Percentiles rank a stretch among this genome's conserved stretches.
Evolutionary conservation across 30 jellyfish, hydroid and myxozoan species (phyloP).

Genomic region (Aurelia sp.): DNA sequence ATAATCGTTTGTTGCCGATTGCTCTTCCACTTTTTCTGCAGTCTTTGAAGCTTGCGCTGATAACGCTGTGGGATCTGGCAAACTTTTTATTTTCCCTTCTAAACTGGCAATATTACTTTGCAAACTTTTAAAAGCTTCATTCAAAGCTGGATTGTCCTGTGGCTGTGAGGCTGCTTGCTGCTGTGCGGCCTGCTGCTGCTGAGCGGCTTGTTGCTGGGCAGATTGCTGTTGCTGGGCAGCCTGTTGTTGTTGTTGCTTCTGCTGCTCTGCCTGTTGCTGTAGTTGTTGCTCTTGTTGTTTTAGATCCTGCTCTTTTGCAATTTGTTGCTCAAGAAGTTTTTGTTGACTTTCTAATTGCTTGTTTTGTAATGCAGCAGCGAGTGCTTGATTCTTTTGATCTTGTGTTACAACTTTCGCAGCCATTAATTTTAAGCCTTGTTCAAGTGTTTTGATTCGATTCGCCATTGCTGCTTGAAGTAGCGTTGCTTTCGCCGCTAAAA

Average conservation of each 20-base stretch:
- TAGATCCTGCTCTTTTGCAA: background rate
- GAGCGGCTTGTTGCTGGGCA: conserved; percentile 13
- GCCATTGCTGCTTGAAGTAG: conserved; percentile 40
- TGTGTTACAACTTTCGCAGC: conserved; percentile 59
- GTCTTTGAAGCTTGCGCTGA: conserved; percentile 53
- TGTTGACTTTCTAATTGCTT: conserved; percentile 56
- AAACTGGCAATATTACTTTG: conserved; percentile 68
- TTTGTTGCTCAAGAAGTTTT: conserved; percentile 15
- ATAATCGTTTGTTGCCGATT: conserved; percentile 54
- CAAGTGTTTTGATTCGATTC: conserved; percentile 30
- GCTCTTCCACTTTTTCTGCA: conserved; percentile 63
- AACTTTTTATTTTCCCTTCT: conserved; percentile 65
- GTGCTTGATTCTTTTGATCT: conserved; percentile 41
- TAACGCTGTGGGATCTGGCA: conserved; percentile 76
- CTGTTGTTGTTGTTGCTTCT: conserved; percentile 15
- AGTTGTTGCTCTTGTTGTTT: conserved; percentile 14
- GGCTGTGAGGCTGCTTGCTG: conserved; percentile 28
- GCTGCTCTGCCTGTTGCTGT: conserved; percentile 21
- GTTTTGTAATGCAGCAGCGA: conserved; percentile 56
- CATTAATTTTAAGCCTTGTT: conserved; percentile 56
- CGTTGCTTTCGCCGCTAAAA: conserved; percentile 18
- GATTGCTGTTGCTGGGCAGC: conserved; percentile 31
- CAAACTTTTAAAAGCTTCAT: conserved; percentile 58
- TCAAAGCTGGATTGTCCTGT: conserved; percentile 32
- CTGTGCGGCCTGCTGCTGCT: conserved; percentile 26